Evolutionary conservation across 2,888 invertebrate species (phyloP).

Genomic region (Erebia palarica): DNA sequence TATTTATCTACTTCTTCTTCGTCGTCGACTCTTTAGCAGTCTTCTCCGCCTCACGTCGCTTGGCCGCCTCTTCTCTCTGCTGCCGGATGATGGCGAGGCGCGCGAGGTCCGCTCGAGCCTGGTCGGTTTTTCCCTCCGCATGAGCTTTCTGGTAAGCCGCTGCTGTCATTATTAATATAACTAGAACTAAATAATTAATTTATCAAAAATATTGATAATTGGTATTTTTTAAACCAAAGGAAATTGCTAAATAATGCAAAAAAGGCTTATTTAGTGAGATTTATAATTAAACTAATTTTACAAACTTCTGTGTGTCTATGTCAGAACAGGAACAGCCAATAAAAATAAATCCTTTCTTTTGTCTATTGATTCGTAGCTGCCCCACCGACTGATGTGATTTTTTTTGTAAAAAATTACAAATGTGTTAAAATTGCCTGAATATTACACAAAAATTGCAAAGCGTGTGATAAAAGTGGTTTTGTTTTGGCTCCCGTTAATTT

Average conservation of each 20-base stretch:
- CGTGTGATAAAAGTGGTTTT: slow-evolving; percentile 22
- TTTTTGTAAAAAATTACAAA: slow-evolving; percentile 57
- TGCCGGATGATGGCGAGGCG: slow-evolving; percentile 96
- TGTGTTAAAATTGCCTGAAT: slow-evolving; percentile 55
- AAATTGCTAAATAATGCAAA: too few species aligned
- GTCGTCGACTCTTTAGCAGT: slow-evolving; percentile 5
- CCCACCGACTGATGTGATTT: slow-evolving; percentile 73
- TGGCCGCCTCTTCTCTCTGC: slow-evolving; percentile 97
- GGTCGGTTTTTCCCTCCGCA: slow-evolving; percentile 97
- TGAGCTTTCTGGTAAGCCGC: slow-evolving; percentile 96
- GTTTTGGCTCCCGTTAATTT: slow-evolving; percentile 20
- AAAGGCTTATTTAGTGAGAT: too few species aligned
- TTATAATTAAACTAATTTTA: too few species aligned
- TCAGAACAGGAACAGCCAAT: slow-evolving; percentile 40
- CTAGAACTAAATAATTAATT: too few species aligned
- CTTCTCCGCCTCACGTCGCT: slow-evolving; percentile 87
- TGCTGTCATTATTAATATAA: too few species aligned
- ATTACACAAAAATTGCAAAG: slow-evolving; percentile 38
- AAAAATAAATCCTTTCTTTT: slow-evolving; percentile 55
- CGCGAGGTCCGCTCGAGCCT: slow-evolving; percentile 97
- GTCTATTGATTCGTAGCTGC: slow-evolving; percentile 79
- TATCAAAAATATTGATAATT: too few species aligned
- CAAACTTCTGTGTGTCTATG: slow-evolving; percentile 46
- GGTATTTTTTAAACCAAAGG: too few species aligned
- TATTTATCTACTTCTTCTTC: slow-evolving; percentile 57